Evolutionary conservation across 2,888 invertebrate genomes (phyloP), one percentile per base, ranked within the genome.

Genomic region (Orthosia gracilis): DNA sequence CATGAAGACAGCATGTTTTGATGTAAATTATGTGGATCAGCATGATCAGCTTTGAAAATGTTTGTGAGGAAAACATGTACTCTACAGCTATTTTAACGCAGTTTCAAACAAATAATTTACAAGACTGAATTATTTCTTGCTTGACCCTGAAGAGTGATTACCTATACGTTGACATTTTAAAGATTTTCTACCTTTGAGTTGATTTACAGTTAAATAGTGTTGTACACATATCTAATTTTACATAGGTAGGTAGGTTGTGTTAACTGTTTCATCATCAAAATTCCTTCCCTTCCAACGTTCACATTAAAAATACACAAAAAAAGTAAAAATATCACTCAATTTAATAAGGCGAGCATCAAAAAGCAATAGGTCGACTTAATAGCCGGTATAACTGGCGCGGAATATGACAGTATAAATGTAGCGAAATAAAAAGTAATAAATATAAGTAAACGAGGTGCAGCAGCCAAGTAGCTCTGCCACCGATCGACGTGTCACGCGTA

Each of bases 401-500:
- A 78, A 76, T 79, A 83, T 81, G 69, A 84, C 71, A 86, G 74
- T 78, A 58, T 78, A 81, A 84, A 87, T 86, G 81, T 76, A 77
- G 77, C 80, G 77, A 84, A 83, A 83, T 80, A 83, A 84, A 85
- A 87, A 81, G 81, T 77, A 84, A 88, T 87, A 86, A 87, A 87
- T 87, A 73, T 64, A 76, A 58, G 69, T 84, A 82, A 87, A 87
- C 82, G 72, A 69, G 82, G 82, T 80, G 79, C 86, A 80, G 69
- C 84, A 67, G 58, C 49, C 49, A 85, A 78, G 72, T 82, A 68
- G 59, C 47, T 47, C 26, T 65, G 76, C 73, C 77, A 76, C 80
- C 79, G 83, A 85, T 86, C 88, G 87, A 85, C 88, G 83, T 89
- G 92, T 92, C 90, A 89, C 88, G 84, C 82, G 84, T 85, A 83